Evolutionary conservation across 2,113 vertebrate species (phyloP), one percentile per base, ranked within the genome.

Genomic region (Fulmarus glacialis): DNA sequence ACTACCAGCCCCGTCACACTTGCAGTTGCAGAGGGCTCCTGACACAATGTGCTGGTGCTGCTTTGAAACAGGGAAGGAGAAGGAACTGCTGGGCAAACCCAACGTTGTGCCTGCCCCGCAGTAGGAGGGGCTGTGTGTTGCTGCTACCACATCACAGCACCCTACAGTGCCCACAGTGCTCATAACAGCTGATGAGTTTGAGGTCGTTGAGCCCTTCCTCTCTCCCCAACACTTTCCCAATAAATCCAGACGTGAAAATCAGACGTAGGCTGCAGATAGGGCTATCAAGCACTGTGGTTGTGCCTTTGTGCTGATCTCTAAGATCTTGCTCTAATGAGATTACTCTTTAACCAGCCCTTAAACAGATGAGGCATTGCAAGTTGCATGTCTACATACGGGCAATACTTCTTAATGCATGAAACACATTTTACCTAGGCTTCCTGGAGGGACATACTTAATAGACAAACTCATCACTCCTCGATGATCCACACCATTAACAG

Each of bases 381-480:
- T 15, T 89, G 45, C 14, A 36, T 29, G 59, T 20, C 27, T 38
- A 32, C 30, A 32, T 17, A 43, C 0, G 4, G 78, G 71, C 60
- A 72, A n/a, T 4, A 42, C 9, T 77, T 55, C 73, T 68, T 45
- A 45, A 72, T 26, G 47, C 59, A 62, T 4, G 29, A 48, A 62
- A 38, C 45, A 53, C 68, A 50, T 55, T 74, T 98, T 94, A 98
- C 98, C 98, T 43, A 97, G 88, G 91, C 96, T 98, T 93, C 98
- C 97, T 34, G 98, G 97, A 40, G 98, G 98, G 5, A 98, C 83
- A 2, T 98, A 98, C 50, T 97, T 98, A 91, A 98, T 98, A 50
- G 98, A 97, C 64, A 98, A 94, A 77, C 97, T 98, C 96, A 98
- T 98, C 84, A 98, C 97, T 40, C 98, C 98, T 68, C 97, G 95